Percentiles rank a stretch among this genome's conserved stretches.
These are phyloP conservation scores for Heterodera carotae DNA, from an alignment of 1,140 invertebrate genomes.

Conservation along the genomic window DNA sequence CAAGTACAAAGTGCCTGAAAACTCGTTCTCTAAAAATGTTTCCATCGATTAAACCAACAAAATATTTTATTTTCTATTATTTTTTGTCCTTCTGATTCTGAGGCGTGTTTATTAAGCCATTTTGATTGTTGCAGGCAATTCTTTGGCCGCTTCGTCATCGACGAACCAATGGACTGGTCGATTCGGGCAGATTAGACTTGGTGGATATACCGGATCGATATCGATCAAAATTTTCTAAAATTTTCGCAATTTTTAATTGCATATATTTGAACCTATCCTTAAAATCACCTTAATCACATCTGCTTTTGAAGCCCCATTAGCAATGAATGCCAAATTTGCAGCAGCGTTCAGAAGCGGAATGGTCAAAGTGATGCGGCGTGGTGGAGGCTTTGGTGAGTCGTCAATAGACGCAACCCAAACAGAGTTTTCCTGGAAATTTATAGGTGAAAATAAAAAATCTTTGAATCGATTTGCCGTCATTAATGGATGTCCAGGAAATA, in stretches of 20 bases:
- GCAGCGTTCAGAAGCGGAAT: conserved; percentile 88
- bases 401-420: conserved; percentile 80
- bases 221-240: conserved; percentile 16
- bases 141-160: conserved; percentile 20
- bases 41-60: no score
- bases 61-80: no score
- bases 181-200: not conserved
- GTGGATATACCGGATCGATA: not conserved
- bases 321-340: conserved; percentile 79
- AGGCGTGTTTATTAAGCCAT: not conserved
- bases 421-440: conserved; percentile 42
- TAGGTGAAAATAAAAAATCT: conserved; percentile 13
- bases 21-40: no score
- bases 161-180: conserved; percentile 24
- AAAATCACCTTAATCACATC: not conserved
- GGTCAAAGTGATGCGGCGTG: conserved; percentile 85
- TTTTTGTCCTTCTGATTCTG: no score
- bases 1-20: no score
- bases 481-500: conserved; percentile 85
- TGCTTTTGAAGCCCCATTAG: conserved; percentile 81
- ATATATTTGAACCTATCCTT: no score
- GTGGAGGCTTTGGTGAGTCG: conserved; percentile 94
- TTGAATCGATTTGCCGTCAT: conserved; percentile 69
- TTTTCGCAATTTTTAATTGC: no score
- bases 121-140: not conserved